These are phyloP conservation scores for Drosophila arizonae DNA, from an alignment of 1,140 invertebrate genomes.

Conservation along the genomic window DNA sequence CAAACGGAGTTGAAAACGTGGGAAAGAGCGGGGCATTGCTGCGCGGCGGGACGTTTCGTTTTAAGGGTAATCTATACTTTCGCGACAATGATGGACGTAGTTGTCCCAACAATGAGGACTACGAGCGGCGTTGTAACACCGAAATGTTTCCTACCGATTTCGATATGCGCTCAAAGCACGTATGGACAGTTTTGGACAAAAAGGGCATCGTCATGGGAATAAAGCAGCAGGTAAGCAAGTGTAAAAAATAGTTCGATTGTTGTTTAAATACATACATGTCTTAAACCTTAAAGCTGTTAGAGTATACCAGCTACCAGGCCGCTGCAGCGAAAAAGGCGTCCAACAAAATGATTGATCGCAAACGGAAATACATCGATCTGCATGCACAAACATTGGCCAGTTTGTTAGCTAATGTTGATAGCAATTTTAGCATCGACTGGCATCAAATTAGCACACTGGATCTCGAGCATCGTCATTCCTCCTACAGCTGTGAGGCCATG, in stretches of 20 bases:
- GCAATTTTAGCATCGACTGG: conserved; percentile 76
- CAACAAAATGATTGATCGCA: neutral
- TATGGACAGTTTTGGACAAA: conserved; percentile 73
- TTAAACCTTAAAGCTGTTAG: conserved; percentile 41
- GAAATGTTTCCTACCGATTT: conserved; percentile 82
- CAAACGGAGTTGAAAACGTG: neutral
- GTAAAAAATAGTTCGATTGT: neutral
- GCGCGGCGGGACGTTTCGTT: conserved; percentile 67
- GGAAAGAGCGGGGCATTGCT: conserved; percentile 50
- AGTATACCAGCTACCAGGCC: conserved; percentile 22
- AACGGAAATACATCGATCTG: conserved; percentile 40
- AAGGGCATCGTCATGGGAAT: conserved; percentile 66
- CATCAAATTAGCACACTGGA: conserved; percentile 82
- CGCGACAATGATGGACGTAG: conserved; percentile 67
- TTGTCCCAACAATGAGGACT: conserved; percentile 77
- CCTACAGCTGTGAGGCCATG: conserved; percentile 85
- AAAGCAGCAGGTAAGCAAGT: conserved; percentile 66
- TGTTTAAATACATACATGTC: neutral
- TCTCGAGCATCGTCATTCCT: conserved; percentile 83
- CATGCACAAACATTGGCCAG: conserved; percentile 39
- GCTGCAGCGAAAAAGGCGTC: neutral
- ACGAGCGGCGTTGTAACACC: conserved; percentile 49
- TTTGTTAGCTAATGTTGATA: conserved; percentile 50
- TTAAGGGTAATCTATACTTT: conserved; percentile 77
- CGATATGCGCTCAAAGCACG: conserved; percentile 56